phyloP scores from a whole-genome alignment of 2,113 vertebrate genomes.

The Brachyistius frenatus region DNA sequence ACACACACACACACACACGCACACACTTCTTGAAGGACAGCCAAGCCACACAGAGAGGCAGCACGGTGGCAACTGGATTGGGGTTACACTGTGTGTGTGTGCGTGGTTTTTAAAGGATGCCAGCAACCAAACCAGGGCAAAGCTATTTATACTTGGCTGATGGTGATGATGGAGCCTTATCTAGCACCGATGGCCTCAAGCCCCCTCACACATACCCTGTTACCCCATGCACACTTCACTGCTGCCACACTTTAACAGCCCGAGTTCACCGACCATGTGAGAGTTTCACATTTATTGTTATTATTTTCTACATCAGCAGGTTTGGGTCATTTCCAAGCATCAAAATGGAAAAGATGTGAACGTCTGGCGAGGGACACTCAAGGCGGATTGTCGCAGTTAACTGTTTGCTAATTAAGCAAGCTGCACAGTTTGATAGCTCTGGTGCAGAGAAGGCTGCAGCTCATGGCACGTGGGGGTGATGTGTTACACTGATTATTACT shows the following conservation, averaged over 20 bases:
- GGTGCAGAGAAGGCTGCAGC: conserved; percentile 33
- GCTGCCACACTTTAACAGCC: conserved; percentile 9
- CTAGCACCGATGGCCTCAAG: conserved; percentile 55
- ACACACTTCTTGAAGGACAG: conserved; percentile 80
- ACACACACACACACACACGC: conserved; percentile 7
- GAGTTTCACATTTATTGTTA: conserved; percentile 26
- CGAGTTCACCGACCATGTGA: too few relatives aligned
- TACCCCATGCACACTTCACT: conserved; percentile 11
- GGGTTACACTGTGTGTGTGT: conserved; percentile 28
- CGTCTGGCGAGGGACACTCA: conserved; percentile 48
- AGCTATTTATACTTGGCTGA: conserved; percentile 77
- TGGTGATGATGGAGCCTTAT: conserved; percentile 72
- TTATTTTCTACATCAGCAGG: conserved; percentile 40
- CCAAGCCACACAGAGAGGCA: conserved; percentile 73
- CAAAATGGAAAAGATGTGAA: conserved; percentile 42
- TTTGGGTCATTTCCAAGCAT: conserved; percentile 34
- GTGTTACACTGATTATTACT: conserved; percentile 35
- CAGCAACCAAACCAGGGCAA: conserved; percentile 77
- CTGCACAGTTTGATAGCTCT: conserved; percentile 65
- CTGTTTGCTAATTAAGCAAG: conserved; percentile 73
- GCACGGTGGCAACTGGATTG: conserved; percentile 65
- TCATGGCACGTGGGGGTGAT: conserved; percentile 38
- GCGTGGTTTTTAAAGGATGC: conserved; percentile 55
- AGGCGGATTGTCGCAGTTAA: conserved; percentile 58
- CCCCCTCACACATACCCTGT: conserved; percentile 7